A percentile compares a stretch with the other conserved stretches of the same genome.
Evolutionary conservation across 2,797 vertebrate genomes (phyloP).

Genomic region (Halcyon leucocephala): DNA sequence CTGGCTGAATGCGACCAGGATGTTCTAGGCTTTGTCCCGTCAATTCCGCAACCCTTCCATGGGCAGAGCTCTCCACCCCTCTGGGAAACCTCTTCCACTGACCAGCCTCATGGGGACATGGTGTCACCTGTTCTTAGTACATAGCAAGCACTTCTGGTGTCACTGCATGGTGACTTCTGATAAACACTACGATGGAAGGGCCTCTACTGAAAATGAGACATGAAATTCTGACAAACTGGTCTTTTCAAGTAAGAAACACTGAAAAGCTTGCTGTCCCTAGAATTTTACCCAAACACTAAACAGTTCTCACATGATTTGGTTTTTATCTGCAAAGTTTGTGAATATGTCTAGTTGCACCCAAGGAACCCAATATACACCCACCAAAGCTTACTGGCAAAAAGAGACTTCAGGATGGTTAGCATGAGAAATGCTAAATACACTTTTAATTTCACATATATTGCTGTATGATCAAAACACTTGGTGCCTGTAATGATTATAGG

Average conservation of each 20-base stretch:
- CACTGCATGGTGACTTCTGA: not conserved
- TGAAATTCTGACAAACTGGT: not conserved
- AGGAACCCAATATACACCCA: not conserved
- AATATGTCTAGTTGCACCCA: not conserved
- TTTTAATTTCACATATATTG: not conserved
- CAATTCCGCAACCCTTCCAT: not conserved
- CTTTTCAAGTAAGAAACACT: slow-evolving; percentile 21
- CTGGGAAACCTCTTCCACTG: not conserved
- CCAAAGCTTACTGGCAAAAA: not conserved
- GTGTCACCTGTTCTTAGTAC: not conserved
- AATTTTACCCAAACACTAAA: slow-evolving; percentile 19
- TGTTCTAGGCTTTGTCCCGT: not conserved
- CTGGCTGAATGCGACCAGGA: accelerated
- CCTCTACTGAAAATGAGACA: not conserved
- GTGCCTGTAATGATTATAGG: not conserved
- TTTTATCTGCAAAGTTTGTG: slow-evolving; percentile 10
- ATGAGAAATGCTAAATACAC: not conserved
- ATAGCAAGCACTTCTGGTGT: not conserved
- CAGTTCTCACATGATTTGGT: not conserved
- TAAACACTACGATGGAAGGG: not conserved
- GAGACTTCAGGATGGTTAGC: not conserved
- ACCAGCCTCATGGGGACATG: not conserved
- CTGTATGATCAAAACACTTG: not conserved
- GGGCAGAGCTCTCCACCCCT: not conserved
- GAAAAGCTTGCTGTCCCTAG: slow-evolving; percentile 18